Evolutionary conservation across 2,888 invertebrate genomes (phyloP).

Genomic region (Lordiphosa andalusiaca): DNA sequence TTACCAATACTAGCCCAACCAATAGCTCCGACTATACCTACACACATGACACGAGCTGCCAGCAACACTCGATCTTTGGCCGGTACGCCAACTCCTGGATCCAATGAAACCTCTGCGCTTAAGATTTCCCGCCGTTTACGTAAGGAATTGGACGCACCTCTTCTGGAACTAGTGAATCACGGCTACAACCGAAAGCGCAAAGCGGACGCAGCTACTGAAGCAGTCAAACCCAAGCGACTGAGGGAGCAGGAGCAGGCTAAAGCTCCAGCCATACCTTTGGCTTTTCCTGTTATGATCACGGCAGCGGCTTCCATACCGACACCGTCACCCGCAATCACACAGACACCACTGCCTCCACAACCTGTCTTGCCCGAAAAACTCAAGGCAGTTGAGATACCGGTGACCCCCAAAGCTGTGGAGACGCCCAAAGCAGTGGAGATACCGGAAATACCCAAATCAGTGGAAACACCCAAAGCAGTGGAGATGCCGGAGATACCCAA

Average conservation of each 20-base stretch:
- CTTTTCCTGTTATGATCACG: slow-evolving; percentile 26
- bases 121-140: neutral
- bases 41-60: slow-evolving; percentile 20
- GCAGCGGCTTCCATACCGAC: neutral
- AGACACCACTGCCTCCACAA: too few species aligned
- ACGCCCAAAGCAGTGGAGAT: too few species aligned
- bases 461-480: too few species aligned
- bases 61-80: slow-evolving; percentile 25
- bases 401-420: too few species aligned
- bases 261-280: neutral
- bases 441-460: neutral
- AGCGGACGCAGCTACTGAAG: neutral
- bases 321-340: neutral
- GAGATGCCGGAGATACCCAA: too few species aligned
- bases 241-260: neutral
- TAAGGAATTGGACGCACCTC: neutral
- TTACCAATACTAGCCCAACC: neutral
- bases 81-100: slow-evolving; percentile 6
- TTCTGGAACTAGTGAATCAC: neutral
- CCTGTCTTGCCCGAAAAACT: too few species aligned
- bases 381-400: too few species aligned
- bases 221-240: neutral
- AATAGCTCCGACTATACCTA: neutral
- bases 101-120: neutral
- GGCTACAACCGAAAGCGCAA: slow-evolving; percentile 2